phyloP scores from a whole-genome alignment of 1,140 invertebrate species.

The Varroa destructor region DNA sequence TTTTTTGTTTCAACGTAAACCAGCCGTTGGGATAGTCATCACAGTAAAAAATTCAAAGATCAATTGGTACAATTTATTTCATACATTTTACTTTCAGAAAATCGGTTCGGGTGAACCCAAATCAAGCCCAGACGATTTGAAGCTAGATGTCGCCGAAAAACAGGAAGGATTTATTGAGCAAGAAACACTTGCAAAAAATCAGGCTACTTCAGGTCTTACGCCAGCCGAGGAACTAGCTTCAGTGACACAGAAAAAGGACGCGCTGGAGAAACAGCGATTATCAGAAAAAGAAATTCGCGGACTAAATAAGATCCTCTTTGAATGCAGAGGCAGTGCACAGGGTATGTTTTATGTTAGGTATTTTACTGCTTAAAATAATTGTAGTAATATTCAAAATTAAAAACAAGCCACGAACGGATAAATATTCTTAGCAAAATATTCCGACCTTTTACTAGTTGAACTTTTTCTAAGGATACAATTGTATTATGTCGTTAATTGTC shows the following conservation, averaged over 20 bases:
- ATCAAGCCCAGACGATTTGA: too few relatives aligned
- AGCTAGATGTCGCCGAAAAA: too few relatives aligned
- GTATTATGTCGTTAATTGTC: background rate
- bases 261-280: background rate
- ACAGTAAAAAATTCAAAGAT: too few relatives aligned
- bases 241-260: background rate
- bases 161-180: too few relatives aligned
- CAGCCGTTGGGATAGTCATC: too few relatives aligned
- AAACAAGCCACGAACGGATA: background rate
- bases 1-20: too few relatives aligned
- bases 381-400: too few relatives aligned
- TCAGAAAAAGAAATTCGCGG: background rate
- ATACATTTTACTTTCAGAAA: too few relatives aligned
- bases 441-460: background rate
- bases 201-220: background rate
- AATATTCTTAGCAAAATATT: background rate
- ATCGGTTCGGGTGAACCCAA: too few relatives aligned
- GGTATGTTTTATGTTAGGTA: background rate
- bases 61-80: too few relatives aligned
- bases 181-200: too few relatives aligned
- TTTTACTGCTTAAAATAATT: too few relatives aligned
- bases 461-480: background rate
- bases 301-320: background rate
- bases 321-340: background rate
- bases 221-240: background rate